Conservation (phyloP, 2,888 invertebrate species). For the Sphecodes monilicornis region DNA sequence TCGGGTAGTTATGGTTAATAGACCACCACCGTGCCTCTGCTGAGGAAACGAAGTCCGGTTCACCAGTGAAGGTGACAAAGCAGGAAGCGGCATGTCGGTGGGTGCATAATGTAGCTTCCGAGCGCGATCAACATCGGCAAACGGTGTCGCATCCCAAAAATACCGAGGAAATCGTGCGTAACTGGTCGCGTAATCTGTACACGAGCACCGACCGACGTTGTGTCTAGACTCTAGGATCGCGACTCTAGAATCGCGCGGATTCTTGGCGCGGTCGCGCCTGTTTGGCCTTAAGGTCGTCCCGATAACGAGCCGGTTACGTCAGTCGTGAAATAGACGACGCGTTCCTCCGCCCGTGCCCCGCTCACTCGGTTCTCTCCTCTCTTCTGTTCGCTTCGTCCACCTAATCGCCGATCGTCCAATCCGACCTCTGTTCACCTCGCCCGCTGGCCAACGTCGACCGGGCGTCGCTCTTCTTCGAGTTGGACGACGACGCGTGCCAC, state of each 20-base stretch:
- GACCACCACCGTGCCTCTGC: background rate
- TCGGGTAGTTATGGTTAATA: no score
- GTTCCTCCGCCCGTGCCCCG: constrained; percentile 7
- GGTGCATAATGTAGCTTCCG: background rate
- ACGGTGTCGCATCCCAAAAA: background rate
- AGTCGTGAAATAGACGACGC: constrained; percentile 43
- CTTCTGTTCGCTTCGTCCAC: constrained; percentile 24
- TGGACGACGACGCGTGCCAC: constrained; percentile 23
- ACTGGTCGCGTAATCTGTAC: constrained; percentile 12
- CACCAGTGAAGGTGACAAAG: background rate
- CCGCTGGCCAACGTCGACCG: constrained; percentile 24
- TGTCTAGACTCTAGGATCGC: constrained; percentile 36
- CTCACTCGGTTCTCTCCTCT: background rate
- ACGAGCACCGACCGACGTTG: background rate
- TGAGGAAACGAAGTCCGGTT: background rate
- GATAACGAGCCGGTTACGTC: constrained; percentile 65
- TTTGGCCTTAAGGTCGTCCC: constrained; percentile 65
- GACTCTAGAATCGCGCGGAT: constrained; percentile 47
- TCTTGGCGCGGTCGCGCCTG: constrained; percentile 53
- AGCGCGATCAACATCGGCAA: background rate
- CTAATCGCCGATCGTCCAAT: constrained; percentile 51
- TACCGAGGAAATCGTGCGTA: constrained; percentile 3
- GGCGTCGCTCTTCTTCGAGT: background rate
- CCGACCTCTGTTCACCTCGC: constrained; percentile 31
- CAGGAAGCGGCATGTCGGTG: background rate